Percentiles rank a stretch among this genome's conserved stretches.
phyloP scores from a whole-genome alignment of 2,113 vertebrate species.

The Haemorhous mexicanus region DNA sequence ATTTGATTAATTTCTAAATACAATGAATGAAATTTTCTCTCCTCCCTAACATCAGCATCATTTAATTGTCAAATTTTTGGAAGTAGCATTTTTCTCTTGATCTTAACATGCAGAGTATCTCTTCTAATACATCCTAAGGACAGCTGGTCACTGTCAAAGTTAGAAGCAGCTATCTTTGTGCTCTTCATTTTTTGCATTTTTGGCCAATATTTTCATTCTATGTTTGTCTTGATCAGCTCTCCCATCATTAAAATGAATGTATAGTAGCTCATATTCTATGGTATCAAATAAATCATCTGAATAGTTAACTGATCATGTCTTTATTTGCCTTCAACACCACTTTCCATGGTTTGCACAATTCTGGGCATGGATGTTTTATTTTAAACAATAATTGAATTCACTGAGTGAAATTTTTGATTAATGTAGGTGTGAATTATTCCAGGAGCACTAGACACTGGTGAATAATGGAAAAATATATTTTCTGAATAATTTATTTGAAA shows the following conservation, averaged over 20 bases:
- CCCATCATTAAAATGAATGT: neutral
- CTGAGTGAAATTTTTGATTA: constrained; percentile 45
- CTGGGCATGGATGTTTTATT: neutral
- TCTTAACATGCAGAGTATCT: neutral
- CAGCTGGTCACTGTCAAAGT: neutral
- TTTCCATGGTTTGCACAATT: neutral
- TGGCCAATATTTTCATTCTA: neutral
- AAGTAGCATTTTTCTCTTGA: neutral
- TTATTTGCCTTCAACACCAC: neutral
- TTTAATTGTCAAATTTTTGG: neutral
- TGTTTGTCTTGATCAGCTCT: neutral
- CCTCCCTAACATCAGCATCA: neutral
- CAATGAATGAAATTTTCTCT: neutral
- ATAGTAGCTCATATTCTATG: neutral
- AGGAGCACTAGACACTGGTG: constrained; percentile 18
- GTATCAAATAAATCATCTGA: neutral
- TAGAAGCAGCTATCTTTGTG: neutral
- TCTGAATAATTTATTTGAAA: constrained; percentile 62
- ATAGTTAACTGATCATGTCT: neutral
- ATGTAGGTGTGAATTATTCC: constrained; percentile 42
- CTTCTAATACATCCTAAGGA: neutral
- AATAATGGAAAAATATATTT: constrained; percentile 62
- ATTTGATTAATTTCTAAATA: neutral
- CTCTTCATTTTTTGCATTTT: neutral
- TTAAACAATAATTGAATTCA: constrained; percentile 32